Evolutionary conservation across 1,140 invertebrate genomes (phyloP).

Genomic region (Drosophila mayri): DNA sequence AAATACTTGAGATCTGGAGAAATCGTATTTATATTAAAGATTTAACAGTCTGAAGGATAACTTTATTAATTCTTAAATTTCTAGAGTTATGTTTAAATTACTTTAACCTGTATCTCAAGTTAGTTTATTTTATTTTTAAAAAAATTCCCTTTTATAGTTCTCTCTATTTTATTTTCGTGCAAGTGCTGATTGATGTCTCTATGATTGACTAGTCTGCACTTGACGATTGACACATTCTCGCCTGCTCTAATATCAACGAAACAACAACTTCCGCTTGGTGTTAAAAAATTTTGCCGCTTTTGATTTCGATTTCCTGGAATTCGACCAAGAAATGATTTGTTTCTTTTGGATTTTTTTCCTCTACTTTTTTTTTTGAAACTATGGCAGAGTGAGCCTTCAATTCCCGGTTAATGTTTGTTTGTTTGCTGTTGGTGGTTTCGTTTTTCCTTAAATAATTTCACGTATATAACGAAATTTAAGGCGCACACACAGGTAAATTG

Average conservation of each 20-base stretch:
- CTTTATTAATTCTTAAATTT: not conserved
- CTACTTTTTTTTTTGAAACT: constrained; percentile 40
- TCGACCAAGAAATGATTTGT: constrained; percentile 63
- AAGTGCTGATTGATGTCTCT: constrained; percentile 62
- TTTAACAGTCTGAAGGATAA: not conserved
- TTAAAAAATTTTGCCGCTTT: constrained; percentile 63
- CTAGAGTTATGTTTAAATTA: not conserved
- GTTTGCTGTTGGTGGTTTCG: constrained; percentile 56
- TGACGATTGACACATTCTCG: constrained; percentile 58
- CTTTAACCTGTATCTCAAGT: not conserved
- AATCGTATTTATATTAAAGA: constrained; percentile 10
- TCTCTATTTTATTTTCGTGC: constrained; percentile 1
- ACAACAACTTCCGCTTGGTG: constrained; percentile 67
- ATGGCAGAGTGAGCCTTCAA: constrained; percentile 41
- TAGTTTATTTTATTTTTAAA: not conserved
- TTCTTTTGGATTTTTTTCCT: constrained; percentile 36
- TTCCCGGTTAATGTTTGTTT: constrained; percentile 81
- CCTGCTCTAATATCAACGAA: constrained; percentile 30
- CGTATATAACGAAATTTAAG: constrained; percentile 54
- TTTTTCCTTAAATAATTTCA: constrained; percentile 77
- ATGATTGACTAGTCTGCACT: constrained; percentile 62
- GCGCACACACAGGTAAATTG: constrained; percentile 64
- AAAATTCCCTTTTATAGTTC: not conserved
- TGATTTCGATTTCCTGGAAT: constrained; percentile 79
- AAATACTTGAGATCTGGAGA: constrained; percentile 9